Conservation (phyloP, 2,797 vertebrate species). For the Muscicapa comitata region DNA sequence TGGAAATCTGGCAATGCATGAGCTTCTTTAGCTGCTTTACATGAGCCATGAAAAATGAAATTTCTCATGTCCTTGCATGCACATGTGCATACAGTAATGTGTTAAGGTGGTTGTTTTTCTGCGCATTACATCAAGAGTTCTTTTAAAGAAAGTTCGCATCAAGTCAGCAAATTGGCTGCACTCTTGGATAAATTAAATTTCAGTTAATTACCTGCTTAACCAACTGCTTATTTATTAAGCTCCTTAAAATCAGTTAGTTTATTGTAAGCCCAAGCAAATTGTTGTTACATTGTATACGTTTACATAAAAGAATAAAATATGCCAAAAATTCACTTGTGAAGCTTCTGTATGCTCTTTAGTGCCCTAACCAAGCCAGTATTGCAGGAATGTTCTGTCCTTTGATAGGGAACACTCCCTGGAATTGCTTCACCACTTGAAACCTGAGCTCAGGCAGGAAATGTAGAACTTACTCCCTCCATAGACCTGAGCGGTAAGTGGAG, state of each 20-base stretch:
- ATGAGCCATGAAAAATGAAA: not conserved
- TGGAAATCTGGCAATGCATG: not conserved
- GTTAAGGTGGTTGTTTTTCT: not conserved
- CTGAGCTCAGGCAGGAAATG: conserved; percentile 18
- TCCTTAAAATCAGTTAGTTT: conserved; percentile 1
- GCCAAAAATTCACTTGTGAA: not conserved
- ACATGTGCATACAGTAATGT: not conserved
- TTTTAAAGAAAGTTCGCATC: not conserved
- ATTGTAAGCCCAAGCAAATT: not conserved
- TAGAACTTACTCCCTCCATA: not conserved
- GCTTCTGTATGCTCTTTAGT: not conserved
- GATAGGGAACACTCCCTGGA: conserved; percentile 51
- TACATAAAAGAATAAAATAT: not conserved
- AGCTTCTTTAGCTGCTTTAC: not conserved
- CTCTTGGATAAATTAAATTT: conserved; percentile 2
- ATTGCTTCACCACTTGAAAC: conserved; percentile 51
- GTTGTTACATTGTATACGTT: not conserved
- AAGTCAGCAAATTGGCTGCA: not conserved
- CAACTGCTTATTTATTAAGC: conserved; percentile 25
- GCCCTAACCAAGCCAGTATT: conserved; percentile 41
- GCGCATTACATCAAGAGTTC: not conserved
- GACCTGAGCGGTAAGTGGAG: not conserved
- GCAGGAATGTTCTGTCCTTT: conserved; percentile 40
- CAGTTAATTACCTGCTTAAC: conserved; percentile 2
- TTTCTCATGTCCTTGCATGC: not conserved